Percentiles rank a stretch among this genome's conserved stretches.
These are phyloP conservation scores for Oscheius sp. DNA, from an alignment of 2,888 invertebrate genomes.

Conservation along the genomic window DNA sequence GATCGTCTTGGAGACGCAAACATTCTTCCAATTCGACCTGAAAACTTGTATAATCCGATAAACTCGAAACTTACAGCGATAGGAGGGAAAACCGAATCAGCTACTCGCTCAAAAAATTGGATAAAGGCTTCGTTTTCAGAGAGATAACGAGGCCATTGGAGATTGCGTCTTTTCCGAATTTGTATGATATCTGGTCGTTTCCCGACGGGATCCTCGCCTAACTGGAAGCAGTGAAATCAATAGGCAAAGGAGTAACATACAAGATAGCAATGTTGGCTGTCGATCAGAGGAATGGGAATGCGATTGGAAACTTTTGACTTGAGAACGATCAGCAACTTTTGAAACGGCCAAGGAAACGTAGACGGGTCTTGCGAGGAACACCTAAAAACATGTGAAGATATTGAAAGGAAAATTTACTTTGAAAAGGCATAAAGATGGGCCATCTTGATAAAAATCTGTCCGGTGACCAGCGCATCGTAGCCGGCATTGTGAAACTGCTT, in stretches of 20 bases:
- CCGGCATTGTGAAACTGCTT: conserved; percentile 43
- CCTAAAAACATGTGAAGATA: not conserved
- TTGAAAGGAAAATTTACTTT: conserved; percentile 7
- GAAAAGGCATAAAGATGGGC: conserved; percentile 30
- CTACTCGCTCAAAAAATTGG: not conserved
- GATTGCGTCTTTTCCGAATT: conserved; percentile 30
- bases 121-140: not conserved
- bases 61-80: not conserved
- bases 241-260: conserved; percentile 7
- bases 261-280: conserved; percentile 41
- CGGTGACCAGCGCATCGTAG: conserved; percentile 44
- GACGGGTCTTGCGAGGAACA: conserved; percentile 35
- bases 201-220: conserved; percentile 40
- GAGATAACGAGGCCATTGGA: not conserved
- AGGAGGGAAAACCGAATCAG: not conserved
- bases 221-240: conserved; percentile 13
- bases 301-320: conserved; percentile 33
- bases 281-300: conserved; percentile 44
- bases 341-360: conserved; percentile 34
- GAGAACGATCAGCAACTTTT: conserved; percentile 40
- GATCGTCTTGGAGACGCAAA: conserved; percentile 33
- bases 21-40: conserved; percentile 33
- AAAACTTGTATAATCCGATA: not conserved
- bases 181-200: conserved; percentile 37
- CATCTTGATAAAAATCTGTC: conserved; percentile 37